These are phyloP conservation scores for Zalophus californianus DNA, from an alignment of 2,797 vertebrate species.

Conservation along the genomic window DNA sequence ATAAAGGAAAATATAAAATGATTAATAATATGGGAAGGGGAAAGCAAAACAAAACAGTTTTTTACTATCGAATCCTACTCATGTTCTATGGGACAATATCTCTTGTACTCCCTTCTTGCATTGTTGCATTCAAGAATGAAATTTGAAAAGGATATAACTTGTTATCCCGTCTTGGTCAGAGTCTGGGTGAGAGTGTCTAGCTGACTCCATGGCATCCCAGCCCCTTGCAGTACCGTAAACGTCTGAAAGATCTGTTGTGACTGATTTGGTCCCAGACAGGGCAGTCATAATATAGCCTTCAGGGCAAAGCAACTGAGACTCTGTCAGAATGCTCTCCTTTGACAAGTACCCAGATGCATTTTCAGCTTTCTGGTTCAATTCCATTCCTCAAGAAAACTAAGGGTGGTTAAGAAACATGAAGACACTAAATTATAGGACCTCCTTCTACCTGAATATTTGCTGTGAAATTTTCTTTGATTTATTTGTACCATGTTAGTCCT, in stretches of 20 bases:
- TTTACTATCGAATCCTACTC: not conserved
- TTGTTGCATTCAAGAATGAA: not conserved
- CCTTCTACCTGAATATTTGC: not conserved
- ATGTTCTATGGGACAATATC: not conserved
- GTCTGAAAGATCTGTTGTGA: not conserved
- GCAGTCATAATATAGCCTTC: not conserved
- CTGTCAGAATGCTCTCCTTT: not conserved
- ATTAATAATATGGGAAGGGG: not conserved
- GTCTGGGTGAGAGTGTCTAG: not conserved
- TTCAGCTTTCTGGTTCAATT: not conserved
- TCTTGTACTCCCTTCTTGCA: not conserved
- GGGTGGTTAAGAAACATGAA: not conserved
- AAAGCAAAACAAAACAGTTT: not conserved
- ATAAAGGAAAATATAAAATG: not conserved
- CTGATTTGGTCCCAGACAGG: not conserved
- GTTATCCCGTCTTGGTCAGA: not conserved
- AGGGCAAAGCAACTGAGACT: not conserved
- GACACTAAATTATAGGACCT: not conserved
- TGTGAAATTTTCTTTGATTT: not conserved
- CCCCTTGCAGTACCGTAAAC: not conserved
- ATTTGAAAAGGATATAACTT: not conserved
- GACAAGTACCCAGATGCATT: not conserved
- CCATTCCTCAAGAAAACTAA: not conserved
- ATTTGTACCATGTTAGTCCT: not conserved
- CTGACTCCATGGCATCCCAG: not conserved